A percentile compares a stretch with the other conserved stretches of the same genome.
Conservation (phyloP, 2,797 vertebrate species). For the Lacerta viridis region DNA sequence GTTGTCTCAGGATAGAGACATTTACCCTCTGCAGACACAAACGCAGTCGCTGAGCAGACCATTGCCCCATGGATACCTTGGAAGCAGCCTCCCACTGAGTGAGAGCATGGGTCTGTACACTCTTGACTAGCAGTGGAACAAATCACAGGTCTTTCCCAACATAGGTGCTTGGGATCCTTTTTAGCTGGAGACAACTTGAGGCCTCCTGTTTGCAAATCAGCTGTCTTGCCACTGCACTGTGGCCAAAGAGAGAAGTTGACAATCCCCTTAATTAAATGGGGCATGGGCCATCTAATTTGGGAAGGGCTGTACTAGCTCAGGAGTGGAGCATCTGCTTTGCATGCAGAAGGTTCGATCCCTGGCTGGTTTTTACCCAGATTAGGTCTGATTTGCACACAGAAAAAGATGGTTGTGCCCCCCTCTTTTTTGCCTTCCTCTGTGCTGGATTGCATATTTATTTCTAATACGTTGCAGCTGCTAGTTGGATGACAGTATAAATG, state of each 20-base stretch:
- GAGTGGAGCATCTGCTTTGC: too few relatives aligned
- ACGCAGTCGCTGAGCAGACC: neutral
- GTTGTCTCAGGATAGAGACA: neutral
- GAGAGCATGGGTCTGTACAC: neutral
- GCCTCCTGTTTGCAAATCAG: neutral
- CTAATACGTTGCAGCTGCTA: neutral
- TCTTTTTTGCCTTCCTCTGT: neutral
- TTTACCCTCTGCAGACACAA: neutral
- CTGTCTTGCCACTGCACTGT: neutral
- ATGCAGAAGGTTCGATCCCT: too few relatives aligned
- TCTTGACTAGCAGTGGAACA: neutral
- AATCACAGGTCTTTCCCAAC: neutral
- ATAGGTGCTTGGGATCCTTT: neutral
- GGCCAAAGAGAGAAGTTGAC: neutral
- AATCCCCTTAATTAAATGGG: slow-evolving; percentile 38
- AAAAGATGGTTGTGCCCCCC: neutral
- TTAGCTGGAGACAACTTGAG: neutral
- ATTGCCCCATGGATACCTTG: neutral
- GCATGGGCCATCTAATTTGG: slow-evolving; percentile 52
- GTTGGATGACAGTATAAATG: neutral
- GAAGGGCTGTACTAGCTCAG: too few relatives aligned
- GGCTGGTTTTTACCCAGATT: neutral
- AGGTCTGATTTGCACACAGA: neutral
- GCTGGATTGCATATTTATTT: neutral
- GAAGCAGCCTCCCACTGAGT: neutral